Conservation (phyloP, 2,888 invertebrate genomes). For the Trachelus troglodyta region DNA sequence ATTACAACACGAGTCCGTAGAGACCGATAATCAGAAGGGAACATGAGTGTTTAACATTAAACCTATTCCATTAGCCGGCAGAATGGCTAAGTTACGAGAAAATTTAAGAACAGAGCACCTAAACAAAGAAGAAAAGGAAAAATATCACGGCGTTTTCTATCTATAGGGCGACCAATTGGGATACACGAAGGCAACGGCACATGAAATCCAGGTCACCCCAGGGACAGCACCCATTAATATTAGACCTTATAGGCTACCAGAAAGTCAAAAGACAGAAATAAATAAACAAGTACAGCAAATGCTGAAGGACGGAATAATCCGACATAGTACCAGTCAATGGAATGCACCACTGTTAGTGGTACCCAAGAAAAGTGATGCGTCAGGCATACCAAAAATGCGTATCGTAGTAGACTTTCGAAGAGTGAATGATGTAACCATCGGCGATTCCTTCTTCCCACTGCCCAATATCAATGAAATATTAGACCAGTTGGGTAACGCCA, state of each 20-base stretch:
- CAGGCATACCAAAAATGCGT: not conserved
- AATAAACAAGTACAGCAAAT: not conserved
- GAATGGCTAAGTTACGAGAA: not conserved
- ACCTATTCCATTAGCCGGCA: too few species aligned
- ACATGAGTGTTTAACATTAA: too few species aligned
- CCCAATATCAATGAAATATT: not conserved
- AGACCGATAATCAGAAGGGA: too few species aligned
- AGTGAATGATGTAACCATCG: not conserved
- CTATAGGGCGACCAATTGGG: not conserved
- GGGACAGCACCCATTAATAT: not conserved
- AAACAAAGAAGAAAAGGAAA: not conserved
- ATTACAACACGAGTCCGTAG: too few species aligned
- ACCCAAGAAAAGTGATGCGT: not conserved
- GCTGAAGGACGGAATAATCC: not conserved
- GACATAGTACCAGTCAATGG: slow-evolving; percentile 1
- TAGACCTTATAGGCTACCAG: not conserved
- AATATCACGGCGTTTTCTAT: not conserved
- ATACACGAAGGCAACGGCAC: not conserved
- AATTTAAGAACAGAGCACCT: slow-evolving; percentile 4
- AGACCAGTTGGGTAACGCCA: too few species aligned
- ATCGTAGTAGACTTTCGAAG: not conserved
- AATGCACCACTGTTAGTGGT: slow-evolving; percentile 4
- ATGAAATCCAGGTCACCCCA: not conserved
- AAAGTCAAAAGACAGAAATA: not conserved
- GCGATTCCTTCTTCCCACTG: not conserved